Evolutionary conservation across 2,113 vertebrate genomes (phyloP), one percentile per base, ranked within the genome.

Genomic region (Donacobius atricapilla): DNA sequence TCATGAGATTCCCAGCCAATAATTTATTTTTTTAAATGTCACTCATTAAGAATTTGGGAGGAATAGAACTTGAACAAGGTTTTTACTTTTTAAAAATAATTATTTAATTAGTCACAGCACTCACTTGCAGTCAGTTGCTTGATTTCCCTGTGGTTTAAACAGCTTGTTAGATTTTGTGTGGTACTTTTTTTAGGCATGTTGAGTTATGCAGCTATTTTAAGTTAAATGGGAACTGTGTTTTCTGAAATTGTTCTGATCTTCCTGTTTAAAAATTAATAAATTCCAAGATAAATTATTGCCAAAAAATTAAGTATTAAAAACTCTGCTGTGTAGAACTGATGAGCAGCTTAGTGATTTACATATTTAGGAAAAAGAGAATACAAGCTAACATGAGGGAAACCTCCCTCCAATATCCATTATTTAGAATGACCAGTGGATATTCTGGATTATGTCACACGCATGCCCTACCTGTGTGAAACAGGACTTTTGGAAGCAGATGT

Each of bases 201-300:
- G 61, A 64, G n/a, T 76, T 94, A 39, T 0, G 0, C 30, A n/a
- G 58, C 75, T 94, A 83, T 88, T 93, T 90, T 90, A 77, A 70
- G 51, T 91, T 85, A 90, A 89, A 72, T 58, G 68, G 51, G 51
- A 94, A 35, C 39, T 72, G 15, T 82, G 50, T 90, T 95, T 90
- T 94, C 60, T 81, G 68, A 90, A 97, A 90, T 63, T 10, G 22
- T 87, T 89, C 69, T 81, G 51, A 92, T 83, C 30, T 63, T 79
- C 39, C 63, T 2, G 0, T 89, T 95, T 80, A 88, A 95, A 91
- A 87, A 83, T 80, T 44, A 88, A 90, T 86, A 33, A 54, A 66
- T 64, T 70, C 56, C 9, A 35, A 94, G 92, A 87, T 75, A 92
- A 86, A 40, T 64, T 65, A 40, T 54, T 93, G 18, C 68, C 84